phyloP scores from a whole-genome alignment of 2,888 invertebrate species.

The Hydriomena furcata region DNA sequence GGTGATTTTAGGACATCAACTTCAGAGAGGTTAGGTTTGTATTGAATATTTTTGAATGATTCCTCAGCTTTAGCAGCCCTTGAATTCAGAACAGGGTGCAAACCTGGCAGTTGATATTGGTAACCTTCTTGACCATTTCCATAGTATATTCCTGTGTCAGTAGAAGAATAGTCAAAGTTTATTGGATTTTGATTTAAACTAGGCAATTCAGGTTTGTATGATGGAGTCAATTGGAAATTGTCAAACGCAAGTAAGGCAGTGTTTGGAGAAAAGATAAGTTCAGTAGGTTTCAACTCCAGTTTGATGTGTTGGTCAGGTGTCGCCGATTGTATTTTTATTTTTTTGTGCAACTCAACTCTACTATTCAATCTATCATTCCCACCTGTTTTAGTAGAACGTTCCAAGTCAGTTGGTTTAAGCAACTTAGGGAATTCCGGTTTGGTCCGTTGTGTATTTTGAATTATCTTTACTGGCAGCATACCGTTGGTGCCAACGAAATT shows the following conservation, averaged over 20 bases:
- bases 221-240: not conserved
- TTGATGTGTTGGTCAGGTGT: not conserved
- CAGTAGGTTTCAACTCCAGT: not conserved
- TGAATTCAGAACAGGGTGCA: too few species aligned
- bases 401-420: not conserved
- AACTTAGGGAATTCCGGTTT: not conserved
- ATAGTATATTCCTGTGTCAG: not conserved
- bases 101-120: not conserved
- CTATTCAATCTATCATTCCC: not conserved
- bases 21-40: not conserved
- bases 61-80: too few species aligned
- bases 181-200: not conserved
- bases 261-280: not conserved
- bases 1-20: not conserved
- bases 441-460: not conserved
- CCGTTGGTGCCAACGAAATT: slow-evolving; percentile 5
- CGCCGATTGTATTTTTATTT: not conserved
- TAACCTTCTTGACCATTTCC: not conserved
- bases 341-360: not conserved
- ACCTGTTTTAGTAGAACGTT: not conserved
- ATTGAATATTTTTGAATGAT: too few species aligned
- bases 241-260: not conserved
- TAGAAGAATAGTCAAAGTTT: not conserved
- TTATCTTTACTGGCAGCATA: slow-evolving; percentile 11
- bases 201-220: not conserved